Conservation (phyloP, 2,888 invertebrate genomes). For the Ectobius pallidus region DNA sequence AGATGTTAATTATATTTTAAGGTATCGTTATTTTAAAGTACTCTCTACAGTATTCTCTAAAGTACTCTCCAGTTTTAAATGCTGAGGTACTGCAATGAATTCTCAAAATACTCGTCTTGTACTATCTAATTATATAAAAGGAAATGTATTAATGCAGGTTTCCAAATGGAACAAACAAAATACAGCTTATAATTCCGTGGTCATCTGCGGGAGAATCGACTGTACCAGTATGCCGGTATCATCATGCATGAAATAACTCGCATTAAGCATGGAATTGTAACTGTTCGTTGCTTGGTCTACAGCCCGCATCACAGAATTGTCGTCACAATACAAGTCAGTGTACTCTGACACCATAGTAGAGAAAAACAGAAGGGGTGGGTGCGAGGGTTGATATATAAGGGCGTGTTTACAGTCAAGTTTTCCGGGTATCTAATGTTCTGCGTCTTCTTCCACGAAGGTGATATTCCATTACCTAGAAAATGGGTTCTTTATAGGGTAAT, state of each 20-base stretch:
- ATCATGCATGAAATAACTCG: not conserved
- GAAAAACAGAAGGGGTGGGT: not conserved
- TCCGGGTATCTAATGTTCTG: not conserved
- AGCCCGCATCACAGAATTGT: not conserved
- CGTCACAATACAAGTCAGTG: not conserved
- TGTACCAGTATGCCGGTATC: not conserved
- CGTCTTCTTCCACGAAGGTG: not conserved
- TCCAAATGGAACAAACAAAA: too few species aligned
- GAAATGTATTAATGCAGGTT: too few species aligned
- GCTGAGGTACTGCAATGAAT: too few species aligned
- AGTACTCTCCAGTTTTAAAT: too few species aligned
- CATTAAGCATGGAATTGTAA: not conserved
- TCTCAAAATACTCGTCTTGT: too few species aligned
- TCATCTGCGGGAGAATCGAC: not conserved
- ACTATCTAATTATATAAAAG: too few species aligned
- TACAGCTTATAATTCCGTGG: too few species aligned
- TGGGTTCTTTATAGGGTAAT: conserved; percentile 20
- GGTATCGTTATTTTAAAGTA: too few species aligned
- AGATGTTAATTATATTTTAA: too few species aligned
- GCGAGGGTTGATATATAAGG: not conserved
- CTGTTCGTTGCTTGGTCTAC: conserved; percentile 3
- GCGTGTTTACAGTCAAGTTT: not conserved
- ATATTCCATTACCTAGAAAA: not conserved
- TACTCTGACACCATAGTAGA: not conserved
- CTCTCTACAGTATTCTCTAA: too few species aligned